Conservation (phyloP, 1,140 invertebrate species). For the Drosophila eugracilis region DNA sequence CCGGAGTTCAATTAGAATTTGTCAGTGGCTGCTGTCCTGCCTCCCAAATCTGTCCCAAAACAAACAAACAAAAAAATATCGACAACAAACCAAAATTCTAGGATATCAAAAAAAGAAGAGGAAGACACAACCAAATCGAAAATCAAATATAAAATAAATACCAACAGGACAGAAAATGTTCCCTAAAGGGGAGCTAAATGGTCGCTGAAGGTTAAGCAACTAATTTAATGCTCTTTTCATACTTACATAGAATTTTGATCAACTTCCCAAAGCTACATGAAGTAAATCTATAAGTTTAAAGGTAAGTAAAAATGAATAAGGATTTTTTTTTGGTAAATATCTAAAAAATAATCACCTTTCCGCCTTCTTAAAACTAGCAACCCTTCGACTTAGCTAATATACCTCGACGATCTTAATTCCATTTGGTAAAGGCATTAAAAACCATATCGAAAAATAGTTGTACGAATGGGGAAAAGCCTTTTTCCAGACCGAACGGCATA, state of each 20-base stretch:
- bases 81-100: constrained; percentile 19
- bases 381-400: not conserved
- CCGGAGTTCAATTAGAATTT: constrained; percentile 49
- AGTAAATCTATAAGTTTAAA: too few relatives aligned
- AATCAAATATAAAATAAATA: constrained; percentile 39
- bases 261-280: too few relatives aligned
- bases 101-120: constrained; percentile 11
- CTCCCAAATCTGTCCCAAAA: constrained; percentile 1
- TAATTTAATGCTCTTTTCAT: not conserved
- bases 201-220: too few relatives aligned
- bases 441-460: constrained; percentile 49
- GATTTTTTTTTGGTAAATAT: too few relatives aligned
- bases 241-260: too few relatives aligned
- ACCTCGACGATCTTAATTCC: not conserved
- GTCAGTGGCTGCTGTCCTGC: constrained; percentile 8
- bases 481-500: constrained; percentile 21
- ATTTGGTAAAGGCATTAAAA: constrained; percentile 36
- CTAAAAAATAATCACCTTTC: too few relatives aligned
- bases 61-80: not conserved
- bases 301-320: too few relatives aligned
- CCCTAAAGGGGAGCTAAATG: not conserved
- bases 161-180: constrained; percentile 25
- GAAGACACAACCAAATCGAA: constrained; percentile 18
- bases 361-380: too few relatives aligned
- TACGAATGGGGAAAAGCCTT: constrained; percentile 26